Evolutionary conservation across 2,797 vertebrate genomes (phyloP).

Genomic region (Melopsittacus undulatus): DNA sequence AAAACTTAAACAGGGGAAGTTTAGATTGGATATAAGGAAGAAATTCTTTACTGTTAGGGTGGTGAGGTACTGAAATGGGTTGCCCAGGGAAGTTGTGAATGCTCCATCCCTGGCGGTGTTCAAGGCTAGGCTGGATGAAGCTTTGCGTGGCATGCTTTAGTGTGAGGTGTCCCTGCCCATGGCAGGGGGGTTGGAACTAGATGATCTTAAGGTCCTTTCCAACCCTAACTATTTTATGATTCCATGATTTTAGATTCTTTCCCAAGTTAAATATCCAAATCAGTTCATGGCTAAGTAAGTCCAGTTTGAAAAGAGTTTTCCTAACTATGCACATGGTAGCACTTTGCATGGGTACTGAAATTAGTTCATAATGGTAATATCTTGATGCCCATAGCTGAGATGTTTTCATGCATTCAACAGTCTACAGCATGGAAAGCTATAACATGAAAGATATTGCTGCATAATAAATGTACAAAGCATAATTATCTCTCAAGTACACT

Average conservation of each 20-base stretch:
- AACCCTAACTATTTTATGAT: too few species aligned
- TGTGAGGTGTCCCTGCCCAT: too few species aligned
- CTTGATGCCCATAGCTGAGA: neutral
- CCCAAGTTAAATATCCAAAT: neutral
- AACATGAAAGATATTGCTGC: neutral
- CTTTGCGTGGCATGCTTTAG: too few species aligned
- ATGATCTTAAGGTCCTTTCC: too few species aligned
- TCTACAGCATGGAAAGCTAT: neutral
- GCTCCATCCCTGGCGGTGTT: too few species aligned
- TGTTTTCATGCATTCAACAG: neutral
- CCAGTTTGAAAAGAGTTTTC: neutral
- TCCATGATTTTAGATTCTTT: neutral
- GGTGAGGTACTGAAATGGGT: too few species aligned
- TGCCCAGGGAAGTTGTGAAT: too few species aligned
- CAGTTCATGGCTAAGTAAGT: neutral
- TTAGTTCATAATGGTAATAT: neutral
- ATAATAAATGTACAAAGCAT: neutral
- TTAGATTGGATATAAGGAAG: too few species aligned
- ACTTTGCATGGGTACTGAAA: neutral
- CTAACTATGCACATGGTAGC: neutral
- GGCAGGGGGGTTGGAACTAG: too few species aligned
- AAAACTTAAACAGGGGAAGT: too few species aligned
- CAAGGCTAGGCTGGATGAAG: too few species aligned
- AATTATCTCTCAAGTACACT: neutral
- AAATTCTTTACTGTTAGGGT: too few species aligned